A percentile compares a stretch with the other conserved stretches of the same genome.
Evolutionary conservation across 2,113 vertebrate species (phyloP).

Genomic region (Tenebrosternarchus preto): DNA sequence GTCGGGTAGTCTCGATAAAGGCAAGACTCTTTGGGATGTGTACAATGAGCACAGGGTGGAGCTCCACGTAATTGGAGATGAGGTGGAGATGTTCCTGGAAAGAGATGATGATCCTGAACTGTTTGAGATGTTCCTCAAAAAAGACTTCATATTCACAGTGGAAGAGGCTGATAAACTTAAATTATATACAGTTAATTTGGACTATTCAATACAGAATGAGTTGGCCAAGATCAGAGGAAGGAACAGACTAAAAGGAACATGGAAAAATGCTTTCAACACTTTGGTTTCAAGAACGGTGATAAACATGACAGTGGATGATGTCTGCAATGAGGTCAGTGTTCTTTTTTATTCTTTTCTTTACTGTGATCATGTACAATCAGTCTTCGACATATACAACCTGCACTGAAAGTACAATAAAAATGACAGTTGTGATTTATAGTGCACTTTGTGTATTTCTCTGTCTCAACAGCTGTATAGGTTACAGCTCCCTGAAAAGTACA

Average conservation of each 20-base stretch:
- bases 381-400: neutral
- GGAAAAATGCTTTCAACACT: conserved; percentile 58
- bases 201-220: conserved; percentile 80
- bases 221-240: conserved; percentile 77
- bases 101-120: conserved; percentile 86
- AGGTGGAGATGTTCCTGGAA: conserved; percentile 77
- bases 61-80: conserved; percentile 72
- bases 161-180: conserved; percentile 70
- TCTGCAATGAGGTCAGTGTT: conserved; percentile 75
- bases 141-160: conserved; percentile 79
- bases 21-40: conserved; percentile 77
- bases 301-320: conserved; percentile 71
- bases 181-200: conserved; percentile 80
- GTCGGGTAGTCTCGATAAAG: neutral
- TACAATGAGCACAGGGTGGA: conserved; percentile 77
- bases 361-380: neutral
- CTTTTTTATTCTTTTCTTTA: no score
- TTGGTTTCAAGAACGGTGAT: conserved; percentile 68
- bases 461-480: conserved; percentile 65
- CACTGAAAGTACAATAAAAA: neutral
- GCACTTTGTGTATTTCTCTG: conserved; percentile 5
- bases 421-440: neutral
- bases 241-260: conserved; percentile 64
- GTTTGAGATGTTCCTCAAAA: conserved; percentile 81
- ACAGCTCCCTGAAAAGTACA: conserved; percentile 59